Conservation (phyloP, 64 coral and sea anemone species). For the Anthopleura sola region DNA sequence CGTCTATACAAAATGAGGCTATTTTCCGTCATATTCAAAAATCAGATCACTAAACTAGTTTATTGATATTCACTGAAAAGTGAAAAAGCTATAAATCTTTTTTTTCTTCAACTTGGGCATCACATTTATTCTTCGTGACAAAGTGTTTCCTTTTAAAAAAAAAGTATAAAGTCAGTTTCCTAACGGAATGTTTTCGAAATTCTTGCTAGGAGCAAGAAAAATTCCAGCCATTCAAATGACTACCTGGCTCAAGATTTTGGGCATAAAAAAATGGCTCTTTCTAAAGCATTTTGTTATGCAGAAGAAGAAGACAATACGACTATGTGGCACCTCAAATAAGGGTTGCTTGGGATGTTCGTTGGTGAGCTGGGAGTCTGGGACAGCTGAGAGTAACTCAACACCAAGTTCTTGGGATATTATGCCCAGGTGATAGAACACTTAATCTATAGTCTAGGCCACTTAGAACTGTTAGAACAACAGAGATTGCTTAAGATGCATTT, state of each 20-base stretch:
- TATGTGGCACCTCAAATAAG: background rate
- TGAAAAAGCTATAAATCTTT: background rate
- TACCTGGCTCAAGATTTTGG: background rate
- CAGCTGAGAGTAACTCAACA: constrained; percentile 17
- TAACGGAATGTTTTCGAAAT: too few species aligned
- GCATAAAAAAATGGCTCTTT: background rate
- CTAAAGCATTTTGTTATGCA: background rate
- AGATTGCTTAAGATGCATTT: constrained; percentile 23
- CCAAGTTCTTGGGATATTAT: background rate
- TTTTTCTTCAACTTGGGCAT: background rate
- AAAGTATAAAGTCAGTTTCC: too few species aligned
- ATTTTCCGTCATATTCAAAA: background rate
- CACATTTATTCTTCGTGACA: background rate
- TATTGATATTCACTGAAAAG: background rate
- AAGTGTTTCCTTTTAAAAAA: too few species aligned
- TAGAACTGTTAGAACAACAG: constrained; percentile 28
- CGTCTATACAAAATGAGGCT: background rate
- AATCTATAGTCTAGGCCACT: constrained; percentile 6
- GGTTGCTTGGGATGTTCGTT: background rate
- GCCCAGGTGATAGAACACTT: constrained; percentile 19
- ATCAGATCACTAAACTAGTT: background rate
- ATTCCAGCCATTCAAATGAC: background rate
- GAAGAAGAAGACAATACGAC: constrained; percentile 6
- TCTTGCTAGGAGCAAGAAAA: background rate
- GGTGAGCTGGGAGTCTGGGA: constrained; percentile 15